Conservation (phyloP, 2,797 vertebrate genomes). For the Urophycis tenuis region DNA sequence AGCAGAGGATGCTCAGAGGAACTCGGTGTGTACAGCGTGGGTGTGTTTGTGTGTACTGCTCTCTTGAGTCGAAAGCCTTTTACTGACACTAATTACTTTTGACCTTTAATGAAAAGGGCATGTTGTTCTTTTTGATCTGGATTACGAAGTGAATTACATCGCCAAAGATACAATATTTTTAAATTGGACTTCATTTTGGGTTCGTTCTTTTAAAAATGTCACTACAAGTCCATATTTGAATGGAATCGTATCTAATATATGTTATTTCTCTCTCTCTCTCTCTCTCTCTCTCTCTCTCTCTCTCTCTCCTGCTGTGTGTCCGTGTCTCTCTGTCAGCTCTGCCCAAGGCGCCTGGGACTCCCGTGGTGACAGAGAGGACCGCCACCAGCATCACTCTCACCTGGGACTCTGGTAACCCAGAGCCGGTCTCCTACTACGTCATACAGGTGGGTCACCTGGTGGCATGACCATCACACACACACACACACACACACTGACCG, state of each 20-base stretch:
- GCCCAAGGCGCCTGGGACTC: conserved; percentile 88
- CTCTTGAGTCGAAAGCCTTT: not conserved
- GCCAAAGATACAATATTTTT: not conserved
- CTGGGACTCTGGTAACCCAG: conserved; percentile 98
- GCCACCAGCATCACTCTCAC: conserved; percentile 97
- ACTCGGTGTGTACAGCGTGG: not conserved
- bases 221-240: not conserved
- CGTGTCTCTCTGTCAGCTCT: conserved; percentile 71
- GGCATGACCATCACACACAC: not conserved
- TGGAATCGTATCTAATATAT: not conserved
- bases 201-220: not conserved
- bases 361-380: conserved; percentile 92
- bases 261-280: not conserved
- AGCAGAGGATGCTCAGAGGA: not conserved
- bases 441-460: conserved; percentile 66
- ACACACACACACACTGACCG: not conserved
- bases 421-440: conserved; percentile 95
- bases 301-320: not conserved
- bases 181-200: not conserved
- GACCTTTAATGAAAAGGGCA: conserved; percentile 7
- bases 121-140: not conserved
- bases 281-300: not conserved
- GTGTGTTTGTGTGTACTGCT: not conserved
- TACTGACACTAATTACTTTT: not conserved
- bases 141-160: not conserved